These are phyloP conservation scores for Macropodus opercularis DNA, from an alignment of 2,797 vertebrate species.

Conservation along the genomic window DNA sequence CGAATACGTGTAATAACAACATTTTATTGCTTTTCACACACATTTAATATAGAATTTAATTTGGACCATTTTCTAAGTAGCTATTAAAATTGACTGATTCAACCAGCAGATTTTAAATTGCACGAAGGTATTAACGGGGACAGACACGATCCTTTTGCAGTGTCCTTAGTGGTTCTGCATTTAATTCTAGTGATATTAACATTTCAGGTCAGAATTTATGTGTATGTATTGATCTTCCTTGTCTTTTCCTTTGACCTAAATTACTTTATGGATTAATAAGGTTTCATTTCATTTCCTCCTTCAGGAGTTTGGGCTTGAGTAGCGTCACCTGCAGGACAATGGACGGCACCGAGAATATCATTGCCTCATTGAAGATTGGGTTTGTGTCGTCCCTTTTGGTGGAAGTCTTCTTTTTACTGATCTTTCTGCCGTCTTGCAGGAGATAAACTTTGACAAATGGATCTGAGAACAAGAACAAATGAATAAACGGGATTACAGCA, in stretches of 20 bases:
- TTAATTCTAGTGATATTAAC: too few relatives aligned
- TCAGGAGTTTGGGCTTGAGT: not conserved
- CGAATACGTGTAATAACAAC: not conserved
- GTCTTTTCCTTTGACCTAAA: conserved; percentile 8
- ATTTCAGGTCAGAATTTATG: too few relatives aligned
- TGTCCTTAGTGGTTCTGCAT: too few relatives aligned
- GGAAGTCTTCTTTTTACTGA: conserved; percentile 98
- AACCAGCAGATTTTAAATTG: not conserved
- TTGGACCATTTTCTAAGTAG: conserved; percentile 5
- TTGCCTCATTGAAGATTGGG: conserved; percentile 97
- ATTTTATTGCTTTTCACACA: conserved; percentile 8
- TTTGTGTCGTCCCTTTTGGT: conserved; percentile 94
- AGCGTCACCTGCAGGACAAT: conserved; percentile 90
- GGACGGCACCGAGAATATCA: conserved; percentile 98
- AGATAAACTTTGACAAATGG: conserved; percentile 99
- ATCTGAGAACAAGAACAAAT: conserved; percentile 77
- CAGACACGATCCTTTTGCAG: too few relatives aligned
- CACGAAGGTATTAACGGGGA: too few relatives aligned
- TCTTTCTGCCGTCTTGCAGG: conserved; percentile 96
- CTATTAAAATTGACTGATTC: not conserved
- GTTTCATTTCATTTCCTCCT: not conserved
- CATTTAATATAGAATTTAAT: conserved; percentile 1
- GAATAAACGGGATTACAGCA: not conserved
- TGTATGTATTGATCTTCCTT: not conserved
- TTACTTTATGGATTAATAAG: not conserved